Conservation (phyloP, 2,888 invertebrate genomes). For the Eudemis profundana region DNA sequence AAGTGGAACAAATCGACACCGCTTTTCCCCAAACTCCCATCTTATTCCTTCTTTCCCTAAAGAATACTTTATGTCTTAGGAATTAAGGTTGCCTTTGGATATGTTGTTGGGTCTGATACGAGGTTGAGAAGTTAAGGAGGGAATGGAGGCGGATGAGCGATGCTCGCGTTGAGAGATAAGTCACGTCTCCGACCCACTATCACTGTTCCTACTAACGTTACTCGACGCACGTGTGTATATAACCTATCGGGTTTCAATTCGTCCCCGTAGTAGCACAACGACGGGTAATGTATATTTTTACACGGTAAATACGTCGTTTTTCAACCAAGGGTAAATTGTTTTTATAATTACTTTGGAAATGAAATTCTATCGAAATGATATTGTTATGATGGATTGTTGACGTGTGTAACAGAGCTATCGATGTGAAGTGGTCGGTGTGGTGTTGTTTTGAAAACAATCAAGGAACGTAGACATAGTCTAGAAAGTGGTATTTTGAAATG, state of each 20-base stretch:
- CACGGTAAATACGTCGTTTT: no score
- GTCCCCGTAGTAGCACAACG: no score
- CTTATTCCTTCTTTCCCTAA: not conserved
- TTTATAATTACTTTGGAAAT: not conserved
- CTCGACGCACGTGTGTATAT: slow-evolving; percentile 29
- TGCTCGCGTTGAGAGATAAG: slow-evolving; percentile 70
- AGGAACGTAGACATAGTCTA: no score
- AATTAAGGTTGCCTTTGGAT: not conserved
- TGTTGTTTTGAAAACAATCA: not conserved
- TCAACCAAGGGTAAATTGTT: no score
- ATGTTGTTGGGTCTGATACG: not conserved
- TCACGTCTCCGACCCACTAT: slow-evolving; percentile 58
- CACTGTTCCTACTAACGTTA: slow-evolving; percentile 21
- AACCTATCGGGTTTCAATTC: slow-evolving; percentile 31
- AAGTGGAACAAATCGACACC: slow-evolving; percentile 53
- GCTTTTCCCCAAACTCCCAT: not conserved
- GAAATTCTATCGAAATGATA: not conserved
- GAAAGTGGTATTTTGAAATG: no score
- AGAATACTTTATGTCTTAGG: not conserved
- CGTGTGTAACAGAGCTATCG: not conserved
- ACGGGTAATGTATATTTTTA: no score
- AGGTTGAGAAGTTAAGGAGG: slow-evolving; percentile 5
- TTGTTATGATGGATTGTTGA: not conserved
- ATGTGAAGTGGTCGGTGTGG: not conserved
- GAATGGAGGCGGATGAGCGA: slow-evolving; percentile 71